phyloP scores from a whole-genome alignment of 2,113 vertebrate species.

The Atrichornis clamosus region DNA sequence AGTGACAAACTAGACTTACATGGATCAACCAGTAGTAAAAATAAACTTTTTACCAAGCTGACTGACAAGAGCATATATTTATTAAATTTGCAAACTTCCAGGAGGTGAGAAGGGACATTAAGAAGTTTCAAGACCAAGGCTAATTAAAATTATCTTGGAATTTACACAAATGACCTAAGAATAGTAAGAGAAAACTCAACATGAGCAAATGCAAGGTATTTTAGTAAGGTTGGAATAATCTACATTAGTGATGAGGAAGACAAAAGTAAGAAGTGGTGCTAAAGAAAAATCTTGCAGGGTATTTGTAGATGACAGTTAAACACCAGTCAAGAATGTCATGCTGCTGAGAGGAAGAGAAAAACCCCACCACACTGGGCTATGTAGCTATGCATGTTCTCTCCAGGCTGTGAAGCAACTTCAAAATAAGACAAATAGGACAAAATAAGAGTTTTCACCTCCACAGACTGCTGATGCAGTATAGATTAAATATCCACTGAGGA shows the following conservation, averaged over 20 bases:
- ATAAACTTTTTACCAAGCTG: background rate
- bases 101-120: background rate
- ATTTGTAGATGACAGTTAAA: background rate
- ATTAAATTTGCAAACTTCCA: background rate
- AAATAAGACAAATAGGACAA: no score
- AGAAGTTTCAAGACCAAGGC: background rate
- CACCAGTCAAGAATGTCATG: background rate
- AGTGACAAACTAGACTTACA: background rate
- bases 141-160: background rate
- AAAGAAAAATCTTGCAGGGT: background rate
- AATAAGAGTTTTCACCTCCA: fast-evolving
- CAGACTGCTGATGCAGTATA: background rate
- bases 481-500: background rate
- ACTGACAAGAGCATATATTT: background rate
- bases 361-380: fast-evolving
- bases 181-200: background rate
- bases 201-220: background rate
- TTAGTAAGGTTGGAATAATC: background rate
- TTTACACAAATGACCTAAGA: background rate
- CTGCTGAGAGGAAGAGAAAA: background rate
- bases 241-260: background rate
- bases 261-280: background rate
- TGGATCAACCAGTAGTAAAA: background rate
- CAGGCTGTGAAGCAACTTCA: background rate
- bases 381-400: background rate